Conservation (phyloP, 2,888 invertebrate genomes). For the Meloe dianella region DNA sequence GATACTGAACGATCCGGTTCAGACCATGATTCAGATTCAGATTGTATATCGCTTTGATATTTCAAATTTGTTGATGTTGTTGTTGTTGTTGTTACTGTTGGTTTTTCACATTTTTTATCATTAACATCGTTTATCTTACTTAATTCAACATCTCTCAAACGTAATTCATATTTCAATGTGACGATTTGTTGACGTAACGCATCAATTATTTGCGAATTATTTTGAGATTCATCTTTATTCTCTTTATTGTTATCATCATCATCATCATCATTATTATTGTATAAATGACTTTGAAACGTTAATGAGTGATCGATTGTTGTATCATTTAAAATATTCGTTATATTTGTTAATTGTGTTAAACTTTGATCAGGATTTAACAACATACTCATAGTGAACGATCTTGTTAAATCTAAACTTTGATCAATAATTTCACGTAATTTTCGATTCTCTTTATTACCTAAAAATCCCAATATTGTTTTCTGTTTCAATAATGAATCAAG, state of each 20-base stretch:
- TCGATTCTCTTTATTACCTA: constrained; percentile 62
- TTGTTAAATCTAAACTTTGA: constrained; percentile 63
- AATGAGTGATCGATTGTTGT: constrained; percentile 44
- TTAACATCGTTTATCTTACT: constrained; percentile 33
- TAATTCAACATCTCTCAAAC: constrained; percentile 54
- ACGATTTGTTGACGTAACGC: constrained; percentile 55
- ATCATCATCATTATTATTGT: constrained; percentile 34
- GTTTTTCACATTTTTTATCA: constrained; percentile 36
- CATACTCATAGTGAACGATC: constrained; percentile 59
- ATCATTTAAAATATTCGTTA: constrained; percentile 59
- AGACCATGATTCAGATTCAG: constrained; percentile 87
- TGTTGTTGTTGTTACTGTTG: too few relatives aligned
- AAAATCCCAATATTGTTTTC: constrained; percentile 64
- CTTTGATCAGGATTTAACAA: constrained; percentile 61
- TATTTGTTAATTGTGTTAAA: constrained; percentile 60
- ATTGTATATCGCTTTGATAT: constrained; percentile 53
- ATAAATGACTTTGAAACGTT: constrained; percentile 53
- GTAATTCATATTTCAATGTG: constrained; percentile 54
- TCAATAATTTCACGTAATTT: constrained; percentile 64
- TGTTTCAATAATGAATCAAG: constrained; percentile 69
- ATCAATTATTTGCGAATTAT: constrained; percentile 42
- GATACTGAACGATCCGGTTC: constrained; percentile 86
- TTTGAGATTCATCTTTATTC: constrained; percentile 34
- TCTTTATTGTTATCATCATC: constrained; percentile 35
- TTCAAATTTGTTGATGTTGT: constrained; percentile 46